phyloP scores from a whole-genome alignment of 2,888 invertebrate genomes.

The Cerceris ruficornis region DNA sequence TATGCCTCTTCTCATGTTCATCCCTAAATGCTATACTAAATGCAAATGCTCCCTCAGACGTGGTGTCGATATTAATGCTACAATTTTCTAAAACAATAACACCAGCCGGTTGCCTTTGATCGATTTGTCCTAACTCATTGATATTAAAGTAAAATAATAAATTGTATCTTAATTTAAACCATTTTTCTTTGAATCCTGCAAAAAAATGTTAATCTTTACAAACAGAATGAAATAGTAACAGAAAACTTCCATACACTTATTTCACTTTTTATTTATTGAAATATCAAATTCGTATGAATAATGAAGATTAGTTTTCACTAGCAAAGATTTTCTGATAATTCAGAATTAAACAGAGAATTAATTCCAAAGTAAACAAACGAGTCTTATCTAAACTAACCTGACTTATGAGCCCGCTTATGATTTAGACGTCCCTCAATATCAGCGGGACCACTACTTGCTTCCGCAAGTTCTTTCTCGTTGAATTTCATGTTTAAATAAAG shows the following conservation, averaged over 20 bases:
- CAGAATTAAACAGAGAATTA: background rate
- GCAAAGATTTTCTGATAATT: background rate
- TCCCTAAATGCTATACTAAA: conserved; percentile 88
- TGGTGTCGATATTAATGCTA: conserved; percentile 87
- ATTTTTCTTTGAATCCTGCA: conserved; percentile 89
- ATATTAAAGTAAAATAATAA: conserved; percentile 90
- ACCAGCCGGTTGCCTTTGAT: conserved; percentile 86
- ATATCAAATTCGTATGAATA: too few relatives aligned
- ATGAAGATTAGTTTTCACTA: background rate
- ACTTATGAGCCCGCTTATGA: conserved; percentile 83
- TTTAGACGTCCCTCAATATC: conserved; percentile 88
- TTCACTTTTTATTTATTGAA: too few relatives aligned
- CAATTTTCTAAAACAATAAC: conserved; percentile 90
- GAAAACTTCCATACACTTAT: too few relatives aligned
- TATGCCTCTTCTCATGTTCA: conserved; percentile 87
- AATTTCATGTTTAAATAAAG: conserved; percentile 84
- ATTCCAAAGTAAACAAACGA: conserved; percentile 5
- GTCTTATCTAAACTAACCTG: conserved; percentile 69
- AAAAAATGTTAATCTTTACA: conserved; percentile 57
- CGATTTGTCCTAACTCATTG: conserved; percentile 86
- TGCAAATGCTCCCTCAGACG: conserved; percentile 86
- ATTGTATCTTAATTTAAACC: conserved; percentile 89
- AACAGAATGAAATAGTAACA: background rate
- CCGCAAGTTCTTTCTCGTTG: conserved; percentile 87
- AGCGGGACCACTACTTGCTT: conserved; percentile 84